Conservation (phyloP, 2,888 invertebrate species). For the Machimus rusticus region DNA sequence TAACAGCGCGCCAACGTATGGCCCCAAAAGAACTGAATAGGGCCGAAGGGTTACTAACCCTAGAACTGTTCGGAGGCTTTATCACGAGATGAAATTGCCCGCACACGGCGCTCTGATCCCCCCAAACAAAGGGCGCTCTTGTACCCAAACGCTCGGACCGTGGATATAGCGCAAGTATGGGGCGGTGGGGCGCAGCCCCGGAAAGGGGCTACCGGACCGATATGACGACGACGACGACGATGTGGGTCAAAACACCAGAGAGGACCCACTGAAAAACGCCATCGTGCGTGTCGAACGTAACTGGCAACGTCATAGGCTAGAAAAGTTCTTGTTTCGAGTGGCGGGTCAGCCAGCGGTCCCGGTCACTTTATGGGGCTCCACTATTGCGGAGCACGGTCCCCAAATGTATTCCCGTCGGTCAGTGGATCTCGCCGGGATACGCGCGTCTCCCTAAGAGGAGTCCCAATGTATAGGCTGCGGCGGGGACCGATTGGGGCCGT, state of each 20-base stretch:
- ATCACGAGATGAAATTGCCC: neutral
- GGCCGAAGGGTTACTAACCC: neutral
- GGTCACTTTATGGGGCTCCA: neutral
- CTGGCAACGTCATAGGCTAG: constrained; percentile 3
- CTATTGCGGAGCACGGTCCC: neutral
- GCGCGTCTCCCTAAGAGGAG: neutral
- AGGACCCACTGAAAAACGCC: constrained; percentile 31
- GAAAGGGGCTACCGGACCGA: neutral
- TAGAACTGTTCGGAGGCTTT: neutral
- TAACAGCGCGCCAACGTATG: neutral
- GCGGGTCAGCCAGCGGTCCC: neutral
- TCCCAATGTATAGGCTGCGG: neutral
- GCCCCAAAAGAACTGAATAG: neutral
- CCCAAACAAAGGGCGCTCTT: neutral
- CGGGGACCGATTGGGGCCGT: neutral
- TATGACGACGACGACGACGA: constrained; percentile 1
- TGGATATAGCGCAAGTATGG: neutral
- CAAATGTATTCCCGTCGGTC: neutral
- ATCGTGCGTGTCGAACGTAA: constrained; percentile 37
- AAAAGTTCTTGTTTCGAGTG: constrained; percentile 19
- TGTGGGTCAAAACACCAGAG: constrained; percentile 23
- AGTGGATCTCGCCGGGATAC: neutral
- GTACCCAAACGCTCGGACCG: neutral
- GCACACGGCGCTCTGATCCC: neutral
- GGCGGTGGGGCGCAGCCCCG: neutral